Percentiles rank a stretch among this genome's conserved stretches.
These are phyloP conservation scores for Drosophila mojavensis DNA, from an alignment of 1,140 invertebrate species.

Conservation along the genomic window DNA sequence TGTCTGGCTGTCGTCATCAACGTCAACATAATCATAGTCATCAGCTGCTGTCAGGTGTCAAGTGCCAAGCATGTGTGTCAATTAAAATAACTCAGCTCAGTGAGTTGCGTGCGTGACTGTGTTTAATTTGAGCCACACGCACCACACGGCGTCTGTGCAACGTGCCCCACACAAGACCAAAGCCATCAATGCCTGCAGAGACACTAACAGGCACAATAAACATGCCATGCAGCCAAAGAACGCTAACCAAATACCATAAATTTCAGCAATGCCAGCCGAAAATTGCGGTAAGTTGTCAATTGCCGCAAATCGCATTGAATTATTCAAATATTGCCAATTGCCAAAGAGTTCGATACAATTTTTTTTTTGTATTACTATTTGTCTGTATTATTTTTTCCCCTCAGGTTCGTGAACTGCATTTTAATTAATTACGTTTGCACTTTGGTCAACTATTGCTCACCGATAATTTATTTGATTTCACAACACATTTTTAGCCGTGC, in stretches of 20 bases:
- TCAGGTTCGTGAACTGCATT: slow-evolving; percentile 51
- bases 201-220: slow-evolving; percentile 2
- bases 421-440: slow-evolving; percentile 74
- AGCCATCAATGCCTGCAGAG: slow-evolving; percentile 49
- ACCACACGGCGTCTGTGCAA: slow-evolving; percentile 38
- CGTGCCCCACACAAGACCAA: slow-evolving; percentile 29
- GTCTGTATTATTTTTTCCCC: slow-evolving; percentile 35
- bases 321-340: slow-evolving; percentile 52
- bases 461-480: slow-evolving; percentile 36
- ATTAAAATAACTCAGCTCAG: slow-evolving; percentile 76
- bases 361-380: too few relatives aligned
- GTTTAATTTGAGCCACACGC: slow-evolving; percentile 58
- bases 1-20: slow-evolving; percentile 36
- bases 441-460: slow-evolving; percentile 33
- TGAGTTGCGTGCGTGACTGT: slow-evolving; percentile 67
- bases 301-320: slow-evolving; percentile 26
- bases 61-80: slow-evolving; percentile 73
- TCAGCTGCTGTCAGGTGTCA: slow-evolving; percentile 51
- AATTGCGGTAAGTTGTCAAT: slow-evolving; percentile 39
- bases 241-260: background rate
- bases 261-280: slow-evolving; percentile 1
- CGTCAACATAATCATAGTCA: slow-evolving; percentile 38
- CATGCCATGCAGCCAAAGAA: background rate
- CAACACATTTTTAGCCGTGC: background rate
- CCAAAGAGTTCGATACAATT: slow-evolving; percentile 22